Evolutionary conservation across 2,797 vertebrate genomes (phyloP).

Genomic region (Pseudotriccus pelzelni): DNA sequence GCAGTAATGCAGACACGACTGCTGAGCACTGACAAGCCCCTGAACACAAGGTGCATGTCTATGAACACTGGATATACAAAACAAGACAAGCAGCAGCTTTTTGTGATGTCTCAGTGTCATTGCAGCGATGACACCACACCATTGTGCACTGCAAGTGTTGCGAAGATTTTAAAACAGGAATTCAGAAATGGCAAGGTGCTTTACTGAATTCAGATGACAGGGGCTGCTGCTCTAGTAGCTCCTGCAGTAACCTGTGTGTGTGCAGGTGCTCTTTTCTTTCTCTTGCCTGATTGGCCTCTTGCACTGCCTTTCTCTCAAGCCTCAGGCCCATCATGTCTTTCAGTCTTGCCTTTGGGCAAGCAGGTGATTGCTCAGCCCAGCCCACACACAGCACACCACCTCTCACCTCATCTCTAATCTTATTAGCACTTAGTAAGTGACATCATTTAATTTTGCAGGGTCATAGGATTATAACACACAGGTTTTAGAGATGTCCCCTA

Average conservation of each 20-base stretch:
- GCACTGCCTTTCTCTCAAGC: background rate
- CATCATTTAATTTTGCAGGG: background rate
- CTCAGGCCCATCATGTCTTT: background rate
- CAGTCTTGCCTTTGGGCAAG: background rate
- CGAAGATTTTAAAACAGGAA: background rate
- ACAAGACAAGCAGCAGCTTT: background rate
- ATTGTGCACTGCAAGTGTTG: background rate
- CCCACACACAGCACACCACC: fast-evolving
- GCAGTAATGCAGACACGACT: background rate
- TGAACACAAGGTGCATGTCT: background rate
- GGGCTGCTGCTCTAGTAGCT: background rate
- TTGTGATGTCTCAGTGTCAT: background rate
- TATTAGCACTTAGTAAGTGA: background rate
- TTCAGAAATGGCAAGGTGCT: background rate
- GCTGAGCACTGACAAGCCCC: background rate
- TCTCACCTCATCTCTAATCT: background rate
- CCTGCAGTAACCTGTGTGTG: no score
- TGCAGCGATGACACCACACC: background rate
- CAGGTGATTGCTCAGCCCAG: background rate
- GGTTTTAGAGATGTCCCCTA: background rate
- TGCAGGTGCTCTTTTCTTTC: background rate
- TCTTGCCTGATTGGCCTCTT: background rate
- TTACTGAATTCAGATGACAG: background rate
- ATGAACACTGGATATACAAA: background rate
- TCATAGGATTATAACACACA: background rate